phyloP scores from a whole-genome alignment of 1,140 invertebrate species.

The Drosophila sp. region DNA sequence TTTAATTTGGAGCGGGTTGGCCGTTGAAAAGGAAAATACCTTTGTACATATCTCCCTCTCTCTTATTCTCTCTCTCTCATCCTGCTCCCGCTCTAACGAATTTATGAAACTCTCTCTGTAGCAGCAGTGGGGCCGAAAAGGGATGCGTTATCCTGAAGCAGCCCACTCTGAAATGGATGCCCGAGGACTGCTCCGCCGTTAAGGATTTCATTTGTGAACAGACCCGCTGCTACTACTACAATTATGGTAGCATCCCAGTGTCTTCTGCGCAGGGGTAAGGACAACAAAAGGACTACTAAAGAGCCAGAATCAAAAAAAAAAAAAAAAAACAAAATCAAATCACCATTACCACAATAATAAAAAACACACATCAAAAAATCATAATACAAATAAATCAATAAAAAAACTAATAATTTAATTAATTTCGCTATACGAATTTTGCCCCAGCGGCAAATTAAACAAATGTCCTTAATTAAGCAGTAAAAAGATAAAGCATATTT shows the following conservation, averaged over 20 bases:
- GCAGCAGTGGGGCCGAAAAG: constrained; percentile 87
- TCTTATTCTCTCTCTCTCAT: not conserved
- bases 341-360: constrained; percentile 36
- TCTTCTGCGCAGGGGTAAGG: constrained; percentile 94
- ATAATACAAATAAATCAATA: constrained; percentile 63
- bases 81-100: constrained; percentile 4
- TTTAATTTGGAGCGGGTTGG: not conserved
- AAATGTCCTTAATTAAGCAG: constrained; percentile 74
- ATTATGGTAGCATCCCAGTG: constrained; percentile 94
- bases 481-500: constrained; percentile 41
- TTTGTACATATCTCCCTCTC: constrained; percentile 12
- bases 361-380: constrained; percentile 29
- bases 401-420: constrained; percentile 61
- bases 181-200: constrained; percentile 90
- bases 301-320: constrained; percentile 56
- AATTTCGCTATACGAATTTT: constrained; percentile 68
- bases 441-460: constrained; percentile 55
- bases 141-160: constrained; percentile 90
- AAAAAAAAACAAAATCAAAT: constrained; percentile 35
- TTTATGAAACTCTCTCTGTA: constrained; percentile 48
- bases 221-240: constrained; percentile 94
- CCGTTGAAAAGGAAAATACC: constrained; percentile 6
- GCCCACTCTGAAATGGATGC: constrained; percentile 90
- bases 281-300: constrained; percentile 45
- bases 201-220: constrained; percentile 95